These are phyloP conservation scores for Gryllus bimaculatus DNA, from an alignment of 1,140 invertebrate species.

Conservation along the genomic window DNA sequence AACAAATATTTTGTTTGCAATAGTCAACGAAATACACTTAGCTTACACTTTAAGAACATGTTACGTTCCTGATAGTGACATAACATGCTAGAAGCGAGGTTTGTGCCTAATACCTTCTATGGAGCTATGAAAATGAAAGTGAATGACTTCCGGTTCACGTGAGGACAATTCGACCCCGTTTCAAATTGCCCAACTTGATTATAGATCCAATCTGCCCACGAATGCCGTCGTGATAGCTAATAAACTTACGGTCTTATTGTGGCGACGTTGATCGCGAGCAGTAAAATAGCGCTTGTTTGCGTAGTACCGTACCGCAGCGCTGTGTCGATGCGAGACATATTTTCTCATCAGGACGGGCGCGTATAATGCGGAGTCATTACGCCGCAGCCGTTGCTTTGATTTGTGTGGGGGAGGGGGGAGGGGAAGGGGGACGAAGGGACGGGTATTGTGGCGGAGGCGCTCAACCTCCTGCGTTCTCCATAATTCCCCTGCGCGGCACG, in stretches of 20 bases:
- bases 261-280: not conserved
- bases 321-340: not conserved
- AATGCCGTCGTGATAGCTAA: not conserved
- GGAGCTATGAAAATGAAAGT: too few relatives aligned
- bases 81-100: too few relatives aligned
- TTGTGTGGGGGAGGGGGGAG: not conserved
- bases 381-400: not conserved
- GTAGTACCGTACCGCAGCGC: not conserved
- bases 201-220: not conserved
- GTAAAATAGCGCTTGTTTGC: not conserved
- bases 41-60: too few relatives aligned
- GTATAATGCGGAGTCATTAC: not conserved
- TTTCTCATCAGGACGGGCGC: constrained; percentile 2
- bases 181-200: not conserved
- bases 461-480: not conserved
- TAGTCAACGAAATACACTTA: too few relatives aligned
- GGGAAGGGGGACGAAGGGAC: too few relatives aligned
- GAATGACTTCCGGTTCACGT: not conserved
- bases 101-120: too few relatives aligned
- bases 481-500: not conserved
- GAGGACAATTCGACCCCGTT: not conserved
- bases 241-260: not conserved
- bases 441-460: not conserved
- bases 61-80: too few relatives aligned
- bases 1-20: too few relatives aligned